Percentiles rank a stretch among this genome's conserved stretches.
phyloP scores from a whole-genome alignment of 2,113 vertebrate genomes.

The Grammomys surdaster region DNA sequence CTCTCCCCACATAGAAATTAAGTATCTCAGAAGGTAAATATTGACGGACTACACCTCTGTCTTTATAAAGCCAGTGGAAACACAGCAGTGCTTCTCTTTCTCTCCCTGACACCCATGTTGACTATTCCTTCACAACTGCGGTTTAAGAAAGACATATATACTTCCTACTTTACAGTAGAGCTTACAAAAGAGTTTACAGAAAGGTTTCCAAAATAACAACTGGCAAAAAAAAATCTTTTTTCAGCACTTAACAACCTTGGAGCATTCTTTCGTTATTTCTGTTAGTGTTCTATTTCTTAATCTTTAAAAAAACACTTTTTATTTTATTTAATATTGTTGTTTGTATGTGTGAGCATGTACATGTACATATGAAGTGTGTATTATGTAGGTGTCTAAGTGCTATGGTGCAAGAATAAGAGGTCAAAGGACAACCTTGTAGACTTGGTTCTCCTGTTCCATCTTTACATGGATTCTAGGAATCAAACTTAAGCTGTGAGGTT shows the following conservation, averaged over 20 bases:
- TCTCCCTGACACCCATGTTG: constrained; percentile 3
- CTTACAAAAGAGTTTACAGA: background rate
- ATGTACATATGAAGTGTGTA: background rate
- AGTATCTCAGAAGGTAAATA: background rate
- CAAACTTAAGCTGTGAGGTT: background rate
- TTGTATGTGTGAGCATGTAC: background rate
- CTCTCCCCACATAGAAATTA: background rate
- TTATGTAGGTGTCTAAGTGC: background rate
- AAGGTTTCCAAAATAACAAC: background rate
- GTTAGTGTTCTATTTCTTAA: background rate
- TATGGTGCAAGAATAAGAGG: background rate
- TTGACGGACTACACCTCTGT: background rate
- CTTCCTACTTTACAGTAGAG: background rate
- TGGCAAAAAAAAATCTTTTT: background rate
- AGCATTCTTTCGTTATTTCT: background rate
- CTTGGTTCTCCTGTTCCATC: background rate
- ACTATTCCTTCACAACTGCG: background rate
- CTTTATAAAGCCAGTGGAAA: background rate
- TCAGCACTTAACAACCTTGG: background rate
- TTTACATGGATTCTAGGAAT: background rate
- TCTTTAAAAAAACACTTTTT: background rate
- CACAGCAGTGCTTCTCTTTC: background rate
- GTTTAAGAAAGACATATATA: background rate
- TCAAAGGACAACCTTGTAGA: background rate
- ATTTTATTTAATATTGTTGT: background rate